A percentile compares a stretch with the other conserved stretches of the same genome.
Conservation (phyloP, 2,113 vertebrate genomes). For the Gambusia affinis region DNA sequence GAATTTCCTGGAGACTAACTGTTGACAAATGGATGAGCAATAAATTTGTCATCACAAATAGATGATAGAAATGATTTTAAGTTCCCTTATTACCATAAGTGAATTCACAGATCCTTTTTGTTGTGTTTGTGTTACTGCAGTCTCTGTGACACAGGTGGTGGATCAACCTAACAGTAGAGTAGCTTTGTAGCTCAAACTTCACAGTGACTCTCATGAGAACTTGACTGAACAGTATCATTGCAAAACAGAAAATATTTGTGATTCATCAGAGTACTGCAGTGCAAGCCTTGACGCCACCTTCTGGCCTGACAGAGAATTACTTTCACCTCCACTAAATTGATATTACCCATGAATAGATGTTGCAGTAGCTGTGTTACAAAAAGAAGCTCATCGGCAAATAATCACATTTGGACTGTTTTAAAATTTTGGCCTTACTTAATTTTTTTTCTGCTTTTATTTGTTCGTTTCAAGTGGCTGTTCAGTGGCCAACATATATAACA, state of each 20-base stretch:
- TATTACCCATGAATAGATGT: not conserved
- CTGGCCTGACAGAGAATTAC: constrained; percentile 63
- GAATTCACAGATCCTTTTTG: constrained; percentile 4
- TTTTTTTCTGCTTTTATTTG: constrained; percentile 25
- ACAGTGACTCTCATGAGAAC: not conserved
- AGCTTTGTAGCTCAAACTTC: not conserved
- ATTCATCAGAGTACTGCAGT: not conserved
- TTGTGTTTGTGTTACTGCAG: constrained; percentile 24
- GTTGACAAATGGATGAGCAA: constrained; percentile 32
- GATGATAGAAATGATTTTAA: constrained; percentile 16
- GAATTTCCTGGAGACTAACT: constrained; percentile 34
- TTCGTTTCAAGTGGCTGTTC: not conserved
- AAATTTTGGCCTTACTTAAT: not conserved
- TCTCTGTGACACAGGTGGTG: constrained; percentile 41
- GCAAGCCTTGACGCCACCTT: constrained; percentile 67
- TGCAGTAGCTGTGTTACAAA: not conserved
- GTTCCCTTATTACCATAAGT: not conserved
- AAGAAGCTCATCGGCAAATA: too few relatives aligned
- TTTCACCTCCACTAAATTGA: constrained; percentile 22
- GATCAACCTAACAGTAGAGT: not conserved
- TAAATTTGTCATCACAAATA: constrained; percentile 42
- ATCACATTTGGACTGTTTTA: not conserved
- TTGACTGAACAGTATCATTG: constrained; percentile 39
- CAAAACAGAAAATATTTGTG: constrained; percentile 16
- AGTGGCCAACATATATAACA: not conserved